Percentiles rank a stretch among this genome's conserved stretches.
Evolutionary conservation across 2,797 vertebrate species (phyloP).

Genomic region (Liparis tanakae): DNA sequence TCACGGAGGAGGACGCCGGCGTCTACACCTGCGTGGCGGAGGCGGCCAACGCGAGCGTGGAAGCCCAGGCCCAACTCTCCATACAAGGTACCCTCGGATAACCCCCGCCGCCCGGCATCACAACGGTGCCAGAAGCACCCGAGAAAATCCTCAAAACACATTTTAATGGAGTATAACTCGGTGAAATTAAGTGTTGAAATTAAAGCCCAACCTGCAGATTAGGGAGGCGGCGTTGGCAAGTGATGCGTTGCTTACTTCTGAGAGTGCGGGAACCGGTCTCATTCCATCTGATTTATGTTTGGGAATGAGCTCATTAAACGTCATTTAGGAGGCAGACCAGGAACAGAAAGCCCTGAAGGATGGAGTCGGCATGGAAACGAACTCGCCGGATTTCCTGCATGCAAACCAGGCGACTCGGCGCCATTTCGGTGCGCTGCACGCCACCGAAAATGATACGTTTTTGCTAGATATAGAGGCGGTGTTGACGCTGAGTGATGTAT

Average conservation of each 20-base stretch:
- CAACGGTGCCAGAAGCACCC: too few relatives aligned
- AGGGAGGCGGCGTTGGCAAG: conserved; percentile 6
- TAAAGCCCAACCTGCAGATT: conserved; percentile 21
- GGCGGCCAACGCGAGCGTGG: conserved; percentile 86
- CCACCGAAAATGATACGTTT: not conserved
- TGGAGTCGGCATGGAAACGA: conserved; percentile 24
- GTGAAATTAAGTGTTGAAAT: conserved; percentile 3
- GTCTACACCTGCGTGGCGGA: conserved; percentile 89
- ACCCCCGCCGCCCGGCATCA: not conserved
- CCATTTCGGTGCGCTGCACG: conserved; percentile 1
- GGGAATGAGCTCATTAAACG: conserved; percentile 42
- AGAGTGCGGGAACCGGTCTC: conserved; percentile 21
- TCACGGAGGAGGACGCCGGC: conserved; percentile 87
- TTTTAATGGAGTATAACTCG: not conserved
- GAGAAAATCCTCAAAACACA: not conserved
- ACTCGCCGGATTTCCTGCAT: conserved; percentile 13
- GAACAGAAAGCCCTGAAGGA: conserved; percentile 27
- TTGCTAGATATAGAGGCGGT: not conserved
- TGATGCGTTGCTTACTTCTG: conserved; percentile 12
- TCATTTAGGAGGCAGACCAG: conserved; percentile 13
- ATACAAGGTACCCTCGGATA: conserved; percentile 87
- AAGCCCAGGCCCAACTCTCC: conserved; percentile 88
- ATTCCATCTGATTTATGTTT: conserved; percentile 45
- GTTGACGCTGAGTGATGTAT: conserved; percentile 19
- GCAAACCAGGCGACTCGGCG: not conserved